Base-by-base conservation (phyloP, 1,140 invertebrate genomes). In the Metopolophium dirhodum region DNA sequence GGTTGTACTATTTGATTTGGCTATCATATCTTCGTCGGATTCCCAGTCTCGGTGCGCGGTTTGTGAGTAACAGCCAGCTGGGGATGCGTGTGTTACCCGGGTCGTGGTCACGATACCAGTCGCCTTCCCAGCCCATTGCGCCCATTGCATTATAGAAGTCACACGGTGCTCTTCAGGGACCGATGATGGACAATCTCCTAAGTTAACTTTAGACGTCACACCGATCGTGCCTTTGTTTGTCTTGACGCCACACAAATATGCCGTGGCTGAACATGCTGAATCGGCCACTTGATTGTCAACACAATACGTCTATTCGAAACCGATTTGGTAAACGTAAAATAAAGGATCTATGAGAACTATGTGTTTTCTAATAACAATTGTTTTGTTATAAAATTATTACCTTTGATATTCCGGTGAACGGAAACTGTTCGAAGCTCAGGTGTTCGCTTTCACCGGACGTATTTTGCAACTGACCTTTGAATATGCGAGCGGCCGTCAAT, bases 51-150 rank as follows among this genome's bases (percentile, higher is more conserved):
- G 95, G 94, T 97, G 96, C 0, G 98, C 95, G 7, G 96, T 96
- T 94, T 98, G 97, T 1, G 98, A 97, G 95, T 99, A 99, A 1
- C 98, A 95, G 0, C 97, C 97, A 0, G 97, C 97, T 0, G 98
- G 98, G 0, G 98, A 99, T 0, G 98, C 98, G 95, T 99, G 98
- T 0, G 98, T 99, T 0, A 99, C 97, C 93, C 98, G 94, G 7
- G 94, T 94, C 1, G 96, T 97, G 7, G 96, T 96, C 1, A 97
- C 96, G 47, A 97, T 95, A 95, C 98, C 97, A n/a, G 97, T 97
- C 37, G 96, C 96, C 95, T 97, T 98, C 14, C 97, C 97, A 61
- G 96, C 96, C 45, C 96, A 96, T 94, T 97, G 96, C 0, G 97
- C 97, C 97, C 97, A 97, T 93, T 97, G 96, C 2, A 96, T 95